These are phyloP conservation scores for Gobio gobio DNA, from an alignment of 2,113 vertebrate genomes.

Conservation along the genomic window DNA sequence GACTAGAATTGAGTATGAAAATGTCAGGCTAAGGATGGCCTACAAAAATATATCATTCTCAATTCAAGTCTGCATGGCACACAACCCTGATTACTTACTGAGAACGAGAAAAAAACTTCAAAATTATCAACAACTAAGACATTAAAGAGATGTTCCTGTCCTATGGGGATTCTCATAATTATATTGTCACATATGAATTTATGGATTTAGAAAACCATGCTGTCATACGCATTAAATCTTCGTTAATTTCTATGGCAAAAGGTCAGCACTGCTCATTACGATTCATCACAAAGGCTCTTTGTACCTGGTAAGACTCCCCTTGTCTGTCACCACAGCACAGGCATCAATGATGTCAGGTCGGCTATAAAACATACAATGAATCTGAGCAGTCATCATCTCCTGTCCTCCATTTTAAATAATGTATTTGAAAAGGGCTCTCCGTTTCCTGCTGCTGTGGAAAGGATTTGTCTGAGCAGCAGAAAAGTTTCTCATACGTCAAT, in stretches of 20 bases:
- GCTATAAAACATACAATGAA: slow-evolving; percentile 42
- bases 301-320: slow-evolving; percentile 1
- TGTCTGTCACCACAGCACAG: slow-evolving; percentile 3
- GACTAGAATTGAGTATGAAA: too few species aligned
- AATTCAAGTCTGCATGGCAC: too few species aligned
- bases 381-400: slow-evolving; percentile 32
- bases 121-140: not conserved
- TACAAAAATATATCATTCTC: too few species aligned
- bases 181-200: not conserved
- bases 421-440: slow-evolving; percentile 47
- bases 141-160: not conserved
- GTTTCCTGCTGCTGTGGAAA: slow-evolving; percentile 42
- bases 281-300: slow-evolving; percentile 35
- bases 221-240: not conserved
- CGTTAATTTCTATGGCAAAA: slow-evolving; percentile 13
- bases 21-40: too few species aligned
- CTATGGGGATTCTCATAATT: not conserved
- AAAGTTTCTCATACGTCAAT: slow-evolving; percentile 53
- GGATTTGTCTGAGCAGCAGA: slow-evolving; percentile 47
- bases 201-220: slow-evolving; percentile 25
- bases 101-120: not conserved
- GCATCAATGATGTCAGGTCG: slow-evolving; percentile 6
- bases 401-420: slow-evolving; percentile 45
- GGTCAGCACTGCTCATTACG: slow-evolving; percentile 8
- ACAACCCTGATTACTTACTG: too few species aligned